Percentiles rank a stretch among this genome's conserved stretches.
These are phyloP conservation scores for Decapterus maruadsi DNA, from an alignment of 2,797 vertebrate species.

Conservation along the genomic window DNA sequence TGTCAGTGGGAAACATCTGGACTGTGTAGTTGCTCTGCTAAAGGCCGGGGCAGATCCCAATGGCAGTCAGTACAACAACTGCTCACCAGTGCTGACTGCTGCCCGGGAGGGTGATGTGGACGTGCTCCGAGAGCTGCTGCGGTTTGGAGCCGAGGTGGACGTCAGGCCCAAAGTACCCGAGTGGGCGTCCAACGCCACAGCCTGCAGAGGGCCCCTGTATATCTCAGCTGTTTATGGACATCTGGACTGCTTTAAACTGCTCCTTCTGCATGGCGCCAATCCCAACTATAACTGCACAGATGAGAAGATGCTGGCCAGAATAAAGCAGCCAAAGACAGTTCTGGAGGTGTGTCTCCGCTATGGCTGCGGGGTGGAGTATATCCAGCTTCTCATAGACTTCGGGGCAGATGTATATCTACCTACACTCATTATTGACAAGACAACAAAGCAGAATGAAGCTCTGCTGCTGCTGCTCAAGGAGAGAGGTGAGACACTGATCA, in stretches of 20 bases:
- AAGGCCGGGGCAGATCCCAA: slow-evolving; percentile 91
- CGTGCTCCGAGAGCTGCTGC: slow-evolving; percentile 89
- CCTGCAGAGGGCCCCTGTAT: slow-evolving; percentile 93
- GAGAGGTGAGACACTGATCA: slow-evolving; percentile 85
- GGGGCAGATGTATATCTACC: slow-evolving; percentile 94
- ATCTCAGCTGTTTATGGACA: slow-evolving; percentile 92
- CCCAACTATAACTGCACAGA: slow-evolving; percentile 95
- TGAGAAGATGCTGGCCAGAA: slow-evolving; percentile 84
- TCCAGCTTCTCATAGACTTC: slow-evolving; percentile 94
- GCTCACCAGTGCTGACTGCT: slow-evolving; percentile 90
- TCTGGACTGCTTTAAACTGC: slow-evolving; percentile 91
- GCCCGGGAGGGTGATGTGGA: slow-evolving; percentile 89
- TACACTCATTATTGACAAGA: slow-evolving; percentile 75
- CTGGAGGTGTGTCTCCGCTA: slow-evolving; percentile 93
- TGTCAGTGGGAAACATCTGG: slow-evolving; percentile 91
- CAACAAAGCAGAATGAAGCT: slow-evolving; percentile 82
- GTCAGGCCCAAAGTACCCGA: slow-evolving; percentile 88
- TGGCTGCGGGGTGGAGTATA: slow-evolving; percentile 87
- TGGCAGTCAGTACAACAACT: slow-evolving; percentile 95
- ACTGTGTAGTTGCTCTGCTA: slow-evolving; percentile 90
- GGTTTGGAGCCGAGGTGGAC: slow-evolving; percentile 88
- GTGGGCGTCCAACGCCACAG: slow-evolving; percentile 88
- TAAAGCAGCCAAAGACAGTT: slow-evolving; percentile 91
- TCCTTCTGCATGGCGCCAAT: slow-evolving; percentile 91
- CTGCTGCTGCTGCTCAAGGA: slow-evolving; percentile 89